These are phyloP conservation scores for Trogon surrucura DNA, from an alignment of 2,113 vertebrate species.

Conservation along the genomic window DNA sequence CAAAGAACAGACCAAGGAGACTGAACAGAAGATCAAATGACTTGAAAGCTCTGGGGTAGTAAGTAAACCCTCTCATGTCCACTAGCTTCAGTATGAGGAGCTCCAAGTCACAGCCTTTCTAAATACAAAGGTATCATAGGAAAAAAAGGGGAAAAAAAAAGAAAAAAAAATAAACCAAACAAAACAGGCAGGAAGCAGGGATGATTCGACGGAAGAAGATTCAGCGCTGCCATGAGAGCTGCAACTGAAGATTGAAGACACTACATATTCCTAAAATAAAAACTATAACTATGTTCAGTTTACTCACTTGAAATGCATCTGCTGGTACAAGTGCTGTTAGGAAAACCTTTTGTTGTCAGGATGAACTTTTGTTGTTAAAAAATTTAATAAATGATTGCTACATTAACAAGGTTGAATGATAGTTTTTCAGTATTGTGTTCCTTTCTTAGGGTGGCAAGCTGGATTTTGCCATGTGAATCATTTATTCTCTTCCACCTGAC, in stretches of 20 bases:
- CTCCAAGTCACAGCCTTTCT: background rate
- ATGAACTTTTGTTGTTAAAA: background rate
- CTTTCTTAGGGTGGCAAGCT: background rate
- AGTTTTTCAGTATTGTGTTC: background rate
- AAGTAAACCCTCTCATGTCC: background rate
- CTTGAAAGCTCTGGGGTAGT: background rate
- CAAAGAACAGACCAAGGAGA: slow-evolving; percentile 44
- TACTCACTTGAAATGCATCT: background rate
- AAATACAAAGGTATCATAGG: background rate
- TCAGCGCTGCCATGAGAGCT: background rate
- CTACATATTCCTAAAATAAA: background rate
- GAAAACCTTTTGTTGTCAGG: background rate
- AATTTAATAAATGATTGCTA: background rate
- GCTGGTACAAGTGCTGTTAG: background rate
- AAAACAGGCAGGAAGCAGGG: background rate
- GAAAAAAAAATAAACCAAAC: background rate
- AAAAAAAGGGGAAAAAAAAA: too few relatives aligned
- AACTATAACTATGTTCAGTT: background rate
- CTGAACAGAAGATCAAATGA: background rate
- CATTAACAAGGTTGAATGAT: background rate
- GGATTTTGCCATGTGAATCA: background rate
- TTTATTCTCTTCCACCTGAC: background rate
- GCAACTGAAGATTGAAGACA: background rate
- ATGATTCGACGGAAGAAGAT: background rate
- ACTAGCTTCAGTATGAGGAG: background rate